Conservation (phyloP, 2,113 vertebrate genomes). For the Oxyruncus cristatus region DNA sequence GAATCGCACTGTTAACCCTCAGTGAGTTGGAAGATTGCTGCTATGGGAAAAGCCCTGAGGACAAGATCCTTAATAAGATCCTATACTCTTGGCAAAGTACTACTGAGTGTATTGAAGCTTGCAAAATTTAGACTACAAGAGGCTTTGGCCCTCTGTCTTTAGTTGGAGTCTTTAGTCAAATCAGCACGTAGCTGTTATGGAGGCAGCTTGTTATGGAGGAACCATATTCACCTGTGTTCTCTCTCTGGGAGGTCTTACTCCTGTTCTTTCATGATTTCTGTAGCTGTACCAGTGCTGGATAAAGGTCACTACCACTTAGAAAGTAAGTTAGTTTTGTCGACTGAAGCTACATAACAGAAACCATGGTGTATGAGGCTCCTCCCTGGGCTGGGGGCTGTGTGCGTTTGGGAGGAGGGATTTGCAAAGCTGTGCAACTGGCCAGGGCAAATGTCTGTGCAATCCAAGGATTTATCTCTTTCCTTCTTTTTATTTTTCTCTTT, state of each 20-base stretch:
- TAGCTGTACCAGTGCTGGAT: not conserved
- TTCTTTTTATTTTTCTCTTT: not conserved
- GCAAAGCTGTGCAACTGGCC: not conserved
- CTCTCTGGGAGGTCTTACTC: not conserved
- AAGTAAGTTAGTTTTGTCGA: not conserved
- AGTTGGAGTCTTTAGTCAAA: not conserved
- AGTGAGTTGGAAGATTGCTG: not conserved
- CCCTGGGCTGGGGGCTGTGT: not conserved
- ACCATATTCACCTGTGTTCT: not conserved
- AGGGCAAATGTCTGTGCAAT: not conserved
- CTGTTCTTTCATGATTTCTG: not conserved
- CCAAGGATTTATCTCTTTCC: not conserved
- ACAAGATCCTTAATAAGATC: not conserved
- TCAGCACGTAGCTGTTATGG: not conserved
- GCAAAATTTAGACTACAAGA: not conserved
- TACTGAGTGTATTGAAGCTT: not conserved
- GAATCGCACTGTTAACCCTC: not conserved
- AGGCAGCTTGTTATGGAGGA: not conserved
- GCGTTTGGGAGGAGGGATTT: not conserved
- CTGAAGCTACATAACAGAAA: not conserved
- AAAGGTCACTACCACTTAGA: not conserved
- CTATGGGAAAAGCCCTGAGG: not conserved
- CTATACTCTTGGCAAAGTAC: not conserved
- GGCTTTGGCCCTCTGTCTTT: not conserved
- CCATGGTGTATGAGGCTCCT: not conserved